Evolutionary conservation across 2,888 invertebrate species (phyloP), one percentile per base, ranked within the genome.

Genomic region (Chouioia cunea): DNA sequence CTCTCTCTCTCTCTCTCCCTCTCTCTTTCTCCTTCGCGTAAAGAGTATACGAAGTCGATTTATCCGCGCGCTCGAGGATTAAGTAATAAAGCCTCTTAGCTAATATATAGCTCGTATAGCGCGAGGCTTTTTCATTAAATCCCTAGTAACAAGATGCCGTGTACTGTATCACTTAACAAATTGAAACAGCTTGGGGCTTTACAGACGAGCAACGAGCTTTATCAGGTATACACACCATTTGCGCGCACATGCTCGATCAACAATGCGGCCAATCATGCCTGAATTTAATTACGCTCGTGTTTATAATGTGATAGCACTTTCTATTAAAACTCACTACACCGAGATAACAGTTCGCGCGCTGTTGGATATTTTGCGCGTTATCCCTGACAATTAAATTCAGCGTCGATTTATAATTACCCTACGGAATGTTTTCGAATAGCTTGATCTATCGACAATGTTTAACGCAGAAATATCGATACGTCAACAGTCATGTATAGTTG

Each of bases 231-330:
- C 27, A 8, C 52, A 43, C 50, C 58, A 48, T 50, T 50, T 50
- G n/a, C 22, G 52, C 23, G 58, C 58, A 46, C 58, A 66, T 58
- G 57, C n/a, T 66, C 43, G 58, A 44, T 54, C 60, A 59, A 67
- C 67, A 67, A 22, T 18, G 50, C 15, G 15, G n/a, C 47, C 54
- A 27, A 53, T 59, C 66, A 27, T 12, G 44, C 58, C 16, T 46
- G 58, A 66, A 66, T 66, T 66, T 66, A 66, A 66, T 66, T 66
- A 66, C 65, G 59, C 50, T 46, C 18, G 27, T 66, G 58, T 66
- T 66, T 66, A 58, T 50, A 58, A 58, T 52, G 16, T 48, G 66
- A 66, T 59, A 59, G 18, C 4, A 46, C 15, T 53, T 59, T 36
- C 6, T 59, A 59, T 66, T 59, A 53, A 66, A 66, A 44, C 36